Percentiles rank a stretch among this genome's conserved stretches.
Conservation (phyloP, 2,888 invertebrate genomes). For the Polymixis lichenea region DNA sequence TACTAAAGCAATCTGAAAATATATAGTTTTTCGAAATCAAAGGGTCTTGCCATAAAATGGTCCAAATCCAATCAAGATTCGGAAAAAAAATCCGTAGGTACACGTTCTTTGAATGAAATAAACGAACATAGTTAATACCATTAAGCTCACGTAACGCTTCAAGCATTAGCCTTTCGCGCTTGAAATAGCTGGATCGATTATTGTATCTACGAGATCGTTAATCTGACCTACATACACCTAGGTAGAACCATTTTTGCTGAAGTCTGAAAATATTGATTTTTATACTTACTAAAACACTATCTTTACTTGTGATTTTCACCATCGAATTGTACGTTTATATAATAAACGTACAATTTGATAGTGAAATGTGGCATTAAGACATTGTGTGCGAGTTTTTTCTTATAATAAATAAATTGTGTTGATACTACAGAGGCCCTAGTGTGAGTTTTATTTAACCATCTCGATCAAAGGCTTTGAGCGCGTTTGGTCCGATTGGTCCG, state of each 20-base stretch:
- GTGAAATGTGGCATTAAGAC: too few species aligned
- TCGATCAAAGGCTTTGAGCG: too few species aligned
- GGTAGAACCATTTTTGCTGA: neutral
- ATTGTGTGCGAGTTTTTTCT: too few species aligned
- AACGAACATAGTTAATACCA: neutral
- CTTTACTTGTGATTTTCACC: neutral
- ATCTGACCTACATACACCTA: constrained; percentile 15
- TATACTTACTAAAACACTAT: too few species aligned
- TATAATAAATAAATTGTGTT: too few species aligned
- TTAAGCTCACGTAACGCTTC: neutral
- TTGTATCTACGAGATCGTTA: constrained; percentile 9
- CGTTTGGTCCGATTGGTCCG: too few species aligned
- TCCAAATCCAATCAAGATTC: neutral
- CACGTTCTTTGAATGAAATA: neutral
- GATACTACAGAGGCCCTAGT: too few species aligned
- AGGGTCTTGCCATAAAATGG: too few species aligned
- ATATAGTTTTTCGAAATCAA: too few species aligned
- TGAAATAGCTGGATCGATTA: constrained; percentile 22
- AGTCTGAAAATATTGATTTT: neutral
- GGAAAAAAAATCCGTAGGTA: neutral
- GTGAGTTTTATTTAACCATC: too few species aligned
- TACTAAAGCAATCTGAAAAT: too few species aligned
- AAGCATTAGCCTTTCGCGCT: neutral
- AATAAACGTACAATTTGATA: too few species aligned
- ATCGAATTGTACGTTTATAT: neutral